Conservation (phyloP, 1,140 invertebrate genomes). For the Cotesia typhae region DNA sequence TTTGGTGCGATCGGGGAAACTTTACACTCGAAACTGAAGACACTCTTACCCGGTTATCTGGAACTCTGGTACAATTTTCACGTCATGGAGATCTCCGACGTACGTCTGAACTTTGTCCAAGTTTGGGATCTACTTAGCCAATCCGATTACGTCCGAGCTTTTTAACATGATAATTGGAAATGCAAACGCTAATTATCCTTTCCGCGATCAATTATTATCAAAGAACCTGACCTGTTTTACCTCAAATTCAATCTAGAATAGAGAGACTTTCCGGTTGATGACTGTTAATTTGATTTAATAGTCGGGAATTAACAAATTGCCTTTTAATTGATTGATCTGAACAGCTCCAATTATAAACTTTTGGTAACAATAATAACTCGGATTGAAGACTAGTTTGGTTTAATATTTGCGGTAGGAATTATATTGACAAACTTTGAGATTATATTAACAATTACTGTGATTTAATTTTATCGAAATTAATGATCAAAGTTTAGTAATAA, state of each 20-base stretch:
- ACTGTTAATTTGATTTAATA: not conserved
- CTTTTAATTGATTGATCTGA: too few relatives aligned
- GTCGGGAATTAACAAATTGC: not conserved
- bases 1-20: not conserved
- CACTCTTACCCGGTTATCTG: not conserved
- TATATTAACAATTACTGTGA: too few relatives aligned
- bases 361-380: too few relatives aligned
- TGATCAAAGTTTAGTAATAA: too few relatives aligned
- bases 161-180: constrained; percentile 2
- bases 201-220: not conserved
- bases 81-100: not conserved
- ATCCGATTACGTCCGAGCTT: constrained; percentile 5
- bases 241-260: not conserved
- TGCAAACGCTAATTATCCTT: constrained; percentile 1
- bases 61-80: not conserved
- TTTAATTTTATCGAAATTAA: too few relatives aligned
- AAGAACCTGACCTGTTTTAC: constrained; percentile 9
- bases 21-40: not conserved
- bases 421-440: too few relatives aligned
- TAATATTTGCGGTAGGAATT: too few relatives aligned
- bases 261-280: not conserved
- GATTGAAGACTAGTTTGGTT: too few relatives aligned
- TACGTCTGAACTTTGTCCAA: constrained; percentile 1
- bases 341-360: too few relatives aligned
- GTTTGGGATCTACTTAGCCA: constrained; percentile 2